Conservation (phyloP, 2,113 vertebrate genomes). For the Pangasianodon hypophthalmus region DNA sequence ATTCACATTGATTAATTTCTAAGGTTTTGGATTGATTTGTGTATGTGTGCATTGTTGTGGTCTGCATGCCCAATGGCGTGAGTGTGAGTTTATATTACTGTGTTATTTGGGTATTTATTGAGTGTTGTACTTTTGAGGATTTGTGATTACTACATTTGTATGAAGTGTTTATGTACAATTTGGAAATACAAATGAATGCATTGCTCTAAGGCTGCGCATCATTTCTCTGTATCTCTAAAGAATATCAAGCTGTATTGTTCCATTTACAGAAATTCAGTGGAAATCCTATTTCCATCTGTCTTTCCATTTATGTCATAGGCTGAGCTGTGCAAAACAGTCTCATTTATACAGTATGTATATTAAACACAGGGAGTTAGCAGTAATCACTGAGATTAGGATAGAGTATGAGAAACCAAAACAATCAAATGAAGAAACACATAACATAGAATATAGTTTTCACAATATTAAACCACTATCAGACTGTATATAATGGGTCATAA, state of each 20-base stretch:
- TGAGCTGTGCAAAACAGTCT: not conserved
- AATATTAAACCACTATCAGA: not conserved
- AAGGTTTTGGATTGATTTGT: slow-evolving; percentile 42
- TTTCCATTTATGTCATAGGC: not conserved
- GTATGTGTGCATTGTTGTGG: slow-evolving; percentile 40
- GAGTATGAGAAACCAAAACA: not conserved
- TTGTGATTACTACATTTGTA: slow-evolving; percentile 67
- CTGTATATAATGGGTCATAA: not conserved
- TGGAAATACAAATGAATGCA: slow-evolving; percentile 72
- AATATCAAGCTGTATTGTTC: not conserved
- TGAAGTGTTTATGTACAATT: slow-evolving; percentile 67
- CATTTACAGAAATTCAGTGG: not conserved
- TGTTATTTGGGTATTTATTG: slow-evolving; percentile 61
- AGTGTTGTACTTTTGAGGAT: slow-evolving; percentile 59
- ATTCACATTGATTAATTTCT: slow-evolving; percentile 38
- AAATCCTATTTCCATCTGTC: not conserved
- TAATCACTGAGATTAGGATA: not conserved
- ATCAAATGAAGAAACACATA: not conserved
- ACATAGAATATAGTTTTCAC: not conserved
- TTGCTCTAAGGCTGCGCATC: slow-evolving; percentile 30
- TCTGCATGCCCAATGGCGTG: slow-evolving; percentile 67
- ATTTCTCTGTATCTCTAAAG: slow-evolving; percentile 20
- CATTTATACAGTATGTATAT: not conserved
- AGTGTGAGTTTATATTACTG: slow-evolving; percentile 62
- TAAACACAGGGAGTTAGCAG: not conserved